A percentile compares a stretch with the other conserved stretches of the same genome.
Evolutionary conservation across 2,113 vertebrate genomes (phyloP).

Genomic region (Maccullochella peelii): DNA sequence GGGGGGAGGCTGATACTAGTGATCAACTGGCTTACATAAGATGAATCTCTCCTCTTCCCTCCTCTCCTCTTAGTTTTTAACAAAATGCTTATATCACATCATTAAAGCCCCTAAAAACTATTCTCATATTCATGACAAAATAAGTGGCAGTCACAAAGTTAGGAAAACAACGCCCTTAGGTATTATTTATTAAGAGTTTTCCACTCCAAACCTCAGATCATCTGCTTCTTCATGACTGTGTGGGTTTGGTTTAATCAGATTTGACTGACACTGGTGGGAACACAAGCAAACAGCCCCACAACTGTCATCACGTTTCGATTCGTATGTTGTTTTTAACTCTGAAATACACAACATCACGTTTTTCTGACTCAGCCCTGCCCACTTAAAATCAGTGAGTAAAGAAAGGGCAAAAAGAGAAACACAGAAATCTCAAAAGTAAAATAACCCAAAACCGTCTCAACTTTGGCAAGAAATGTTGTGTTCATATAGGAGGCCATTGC

Average conservation of each 20-base stretch:
- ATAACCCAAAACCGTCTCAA: background rate
- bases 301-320: background rate
- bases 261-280: background rate
- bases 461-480: too few species aligned
- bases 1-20: constrained; percentile 55
- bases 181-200: background rate
- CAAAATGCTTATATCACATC: background rate
- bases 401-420: background rate
- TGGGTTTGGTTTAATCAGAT: background rate
- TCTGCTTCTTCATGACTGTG: background rate
- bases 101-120: background rate
- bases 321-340: background rate
- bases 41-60: background rate
- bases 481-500: background rate
- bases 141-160: background rate
- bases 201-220: background rate
- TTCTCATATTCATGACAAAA: background rate
- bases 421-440: background rate
- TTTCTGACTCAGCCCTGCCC: background rate
- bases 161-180: background rate
- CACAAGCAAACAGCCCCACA: background rate
- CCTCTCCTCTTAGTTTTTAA: background rate
- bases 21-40: background rate
- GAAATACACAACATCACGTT: background rate
- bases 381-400: background rate